A percentile compares a stretch with the other conserved stretches of the same genome.
Evolutionary conservation across 2,797 vertebrate genomes (phyloP).

Genomic region (Numenius phaeopus): DNA sequence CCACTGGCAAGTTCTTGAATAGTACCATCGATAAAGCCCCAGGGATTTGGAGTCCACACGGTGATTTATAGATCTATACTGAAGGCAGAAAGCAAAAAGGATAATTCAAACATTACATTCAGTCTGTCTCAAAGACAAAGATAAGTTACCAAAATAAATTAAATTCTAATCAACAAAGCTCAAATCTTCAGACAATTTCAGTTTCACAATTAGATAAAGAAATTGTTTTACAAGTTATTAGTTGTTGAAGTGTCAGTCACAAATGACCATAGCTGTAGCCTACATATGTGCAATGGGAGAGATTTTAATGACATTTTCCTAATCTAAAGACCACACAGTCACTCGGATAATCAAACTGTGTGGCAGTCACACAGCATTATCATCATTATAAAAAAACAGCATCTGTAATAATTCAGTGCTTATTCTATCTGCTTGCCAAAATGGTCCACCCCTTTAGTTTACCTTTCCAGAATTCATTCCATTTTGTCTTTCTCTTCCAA

Average conservation of each 20-base stretch:
- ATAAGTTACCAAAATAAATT: neutral
- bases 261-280: neutral
- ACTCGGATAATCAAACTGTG: neutral
- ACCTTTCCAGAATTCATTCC: neutral
- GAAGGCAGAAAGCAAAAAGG: neutral
- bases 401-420: neutral
- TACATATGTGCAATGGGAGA: neutral
- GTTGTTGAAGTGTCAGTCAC: neutral
- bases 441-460: neutral
- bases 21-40: conserved; percentile 90
- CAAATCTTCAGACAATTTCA: neutral
- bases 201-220: neutral
- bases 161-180: neutral
- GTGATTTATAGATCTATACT: conserved; percentile 98
- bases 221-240: neutral
- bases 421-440: rapidly evolving
- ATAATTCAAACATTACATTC: neutral
- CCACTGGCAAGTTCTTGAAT: conserved; percentile 90
- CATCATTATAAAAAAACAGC: neutral
- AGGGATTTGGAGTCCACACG: conserved; percentile 88
- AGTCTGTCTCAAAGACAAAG: neutral
- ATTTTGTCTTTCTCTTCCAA: neutral
- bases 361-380: neutral
- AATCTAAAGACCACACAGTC: neutral
- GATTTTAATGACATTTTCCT: neutral